Conservation (phyloP, 2,113 vertebrate species). For the Heloderma charlesbogerti region DNA sequence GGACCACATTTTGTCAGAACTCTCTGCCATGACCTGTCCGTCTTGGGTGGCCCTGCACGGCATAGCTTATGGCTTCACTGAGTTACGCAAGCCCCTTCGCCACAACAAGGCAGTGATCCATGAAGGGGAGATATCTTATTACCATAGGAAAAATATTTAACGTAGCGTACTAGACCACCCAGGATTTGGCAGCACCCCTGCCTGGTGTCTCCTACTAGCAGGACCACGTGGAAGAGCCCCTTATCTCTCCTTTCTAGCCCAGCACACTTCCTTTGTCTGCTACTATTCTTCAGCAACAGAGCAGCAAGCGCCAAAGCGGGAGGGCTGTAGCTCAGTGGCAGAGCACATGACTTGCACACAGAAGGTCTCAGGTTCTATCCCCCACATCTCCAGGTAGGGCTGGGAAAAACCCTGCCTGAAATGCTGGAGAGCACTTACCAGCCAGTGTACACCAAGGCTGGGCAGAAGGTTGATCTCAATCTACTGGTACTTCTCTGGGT, state of each 20-base stretch:
- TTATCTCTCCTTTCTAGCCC: neutral
- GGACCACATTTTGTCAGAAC: no score
- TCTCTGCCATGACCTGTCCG: no score
- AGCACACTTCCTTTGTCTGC: neutral
- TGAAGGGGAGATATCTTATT: no score
- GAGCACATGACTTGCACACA: neutral
- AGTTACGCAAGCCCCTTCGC: no score
- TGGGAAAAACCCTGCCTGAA: no score
- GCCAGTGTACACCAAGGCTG: no score
- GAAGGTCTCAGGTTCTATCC: neutral
- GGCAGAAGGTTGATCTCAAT: no score
- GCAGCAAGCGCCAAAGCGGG: neutral
- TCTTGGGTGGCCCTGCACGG: no score
- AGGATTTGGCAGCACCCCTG: neutral
- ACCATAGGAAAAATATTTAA: neutral
- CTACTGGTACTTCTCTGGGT: no score
- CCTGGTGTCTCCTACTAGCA: neutral
- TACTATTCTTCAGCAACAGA: neutral
- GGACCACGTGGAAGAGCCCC: neutral
- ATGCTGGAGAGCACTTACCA: no score
- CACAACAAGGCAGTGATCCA: no score
- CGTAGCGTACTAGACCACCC: neutral
- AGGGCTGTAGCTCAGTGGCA: neutral
- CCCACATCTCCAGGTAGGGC: neutral
- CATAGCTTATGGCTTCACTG: no score